Evolutionary conservation across 1,140 invertebrate species (phyloP), one percentile per base, ranked within the genome.

Genomic region (Dinothrombium tinctorium): DNA sequence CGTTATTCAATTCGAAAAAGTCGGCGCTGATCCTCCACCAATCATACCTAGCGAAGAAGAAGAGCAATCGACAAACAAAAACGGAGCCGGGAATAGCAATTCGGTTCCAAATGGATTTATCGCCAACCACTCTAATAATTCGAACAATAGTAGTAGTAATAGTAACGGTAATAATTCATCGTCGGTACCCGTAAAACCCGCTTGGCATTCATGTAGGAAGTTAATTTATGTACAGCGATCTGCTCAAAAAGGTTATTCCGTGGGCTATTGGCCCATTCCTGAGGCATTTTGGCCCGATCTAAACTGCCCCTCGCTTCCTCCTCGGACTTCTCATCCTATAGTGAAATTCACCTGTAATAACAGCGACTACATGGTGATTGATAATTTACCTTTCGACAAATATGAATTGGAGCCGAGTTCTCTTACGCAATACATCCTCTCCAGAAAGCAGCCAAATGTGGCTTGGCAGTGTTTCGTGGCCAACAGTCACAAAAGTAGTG

Each of bases 321-420:
- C 87, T 2, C 67, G 92, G 43, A 74, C 78, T 17, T 87, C 89
- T 0, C 90, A 98, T 65, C 92, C 92, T 0, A 75, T 87, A 44
- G 73, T 98, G 0, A 86, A 87, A 56, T 89, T 87, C 41, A 81
- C 76, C 0, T 92, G 86, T 54, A 74, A 74, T 2, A 80, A 79
- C 49, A 77, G 81, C 53, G 87, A 96, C 53, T 87, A 89, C 4
- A 76, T 92, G 69, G 78, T 92, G 25, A 87, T 94, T 41, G 86
- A 94, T 54, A 92, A 89, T 59, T 63, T 98, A 46, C 89, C 90
- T 0, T 95, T 96, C 54, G 92, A 99, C 56, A 96, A 96, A 57
- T 99, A 99, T 54, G 90, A 99, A 60, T 59, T 99, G 43, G 90
- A 98, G 61, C 84, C 87, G 1, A 90, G 84, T 55, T 87, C 90